Percentiles rank a stretch among this genome's conserved stretches.
phyloP scores from a whole-genome alignment of 2,113 vertebrate species.

The Myotis yumanensis region DNA sequence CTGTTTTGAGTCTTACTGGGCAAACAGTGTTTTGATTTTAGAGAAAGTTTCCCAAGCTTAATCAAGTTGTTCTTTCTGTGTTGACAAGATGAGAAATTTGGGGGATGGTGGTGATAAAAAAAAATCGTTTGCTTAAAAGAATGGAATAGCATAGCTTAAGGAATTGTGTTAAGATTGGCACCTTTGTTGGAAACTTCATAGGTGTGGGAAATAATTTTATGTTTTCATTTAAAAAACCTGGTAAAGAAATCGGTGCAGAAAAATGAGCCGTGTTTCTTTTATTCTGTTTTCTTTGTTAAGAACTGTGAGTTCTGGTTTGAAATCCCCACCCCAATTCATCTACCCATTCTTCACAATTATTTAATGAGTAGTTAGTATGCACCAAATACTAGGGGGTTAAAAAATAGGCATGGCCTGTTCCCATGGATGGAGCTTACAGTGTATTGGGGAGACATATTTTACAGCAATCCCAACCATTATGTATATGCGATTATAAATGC shows the following conservation, averaged over 20 bases:
- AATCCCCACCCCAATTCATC: background rate
- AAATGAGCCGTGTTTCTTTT: background rate
- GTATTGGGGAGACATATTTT: background rate
- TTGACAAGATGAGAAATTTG: slow-evolving; percentile 50
- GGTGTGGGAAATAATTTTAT: background rate
- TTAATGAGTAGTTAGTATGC: background rate
- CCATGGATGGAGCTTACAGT: background rate
- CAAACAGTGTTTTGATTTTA: slow-evolving; percentile 13
- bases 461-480: background rate
- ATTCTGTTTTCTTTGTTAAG: background rate
- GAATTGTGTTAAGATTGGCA: background rate
- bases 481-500: background rate
- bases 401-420: background rate
- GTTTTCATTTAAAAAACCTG: background rate
- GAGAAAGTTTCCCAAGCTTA: slow-evolving; percentile 5
- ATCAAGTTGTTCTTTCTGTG: slow-evolving; percentile 39
- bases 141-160: background rate
- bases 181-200: background rate
- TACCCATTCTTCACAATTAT: background rate
- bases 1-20: background rate
- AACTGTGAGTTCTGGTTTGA: background rate
- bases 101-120: background rate
- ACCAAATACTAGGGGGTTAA: background rate
- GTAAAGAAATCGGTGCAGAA: background rate
- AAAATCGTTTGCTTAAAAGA: background rate